These are phyloP conservation scores for Knipowitschia caucasica DNA, from an alignment of 2,797 vertebrate genomes.

Conservation along the genomic window DNA sequence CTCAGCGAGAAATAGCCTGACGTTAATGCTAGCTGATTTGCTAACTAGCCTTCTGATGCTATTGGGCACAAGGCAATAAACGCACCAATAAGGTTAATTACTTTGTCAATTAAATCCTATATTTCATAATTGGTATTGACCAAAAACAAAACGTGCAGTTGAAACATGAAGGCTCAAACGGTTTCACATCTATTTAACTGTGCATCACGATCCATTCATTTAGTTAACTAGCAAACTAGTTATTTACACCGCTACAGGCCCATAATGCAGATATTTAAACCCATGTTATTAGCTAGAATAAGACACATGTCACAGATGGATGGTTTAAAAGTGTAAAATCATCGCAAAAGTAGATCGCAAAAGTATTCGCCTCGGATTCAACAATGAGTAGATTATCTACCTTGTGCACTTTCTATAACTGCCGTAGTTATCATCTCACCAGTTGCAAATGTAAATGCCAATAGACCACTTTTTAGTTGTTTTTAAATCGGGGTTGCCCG, in stretches of 20 bases:
- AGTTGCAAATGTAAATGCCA: slow-evolving; percentile 57
- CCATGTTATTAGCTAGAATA: slow-evolving; percentile 42
- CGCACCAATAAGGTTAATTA: slow-evolving; percentile 31
- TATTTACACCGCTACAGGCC: slow-evolving; percentile 27
- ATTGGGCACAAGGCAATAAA: slow-evolving; percentile 23
- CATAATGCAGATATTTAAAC: slow-evolving; percentile 24
- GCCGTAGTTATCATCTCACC: slow-evolving; percentile 18
- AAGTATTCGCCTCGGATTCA: neutral
- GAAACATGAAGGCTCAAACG: neutral
- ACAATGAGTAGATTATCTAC: slow-evolving; percentile 29
- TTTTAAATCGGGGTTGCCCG: neutral
- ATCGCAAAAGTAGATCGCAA: neutral
- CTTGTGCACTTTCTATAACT: slow-evolving; percentile 26
- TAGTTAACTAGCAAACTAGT: too few relatives aligned
- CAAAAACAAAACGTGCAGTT: neutral
- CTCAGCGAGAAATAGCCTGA: slow-evolving; percentile 51
- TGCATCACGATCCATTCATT: neutral
- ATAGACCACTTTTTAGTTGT: slow-evolving; percentile 6
- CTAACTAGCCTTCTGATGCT: slow-evolving; percentile 68
- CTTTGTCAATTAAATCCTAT: slow-evolving; percentile 24
- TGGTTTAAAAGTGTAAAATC: neutral
- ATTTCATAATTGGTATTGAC: neutral
- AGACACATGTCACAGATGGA: neutral
- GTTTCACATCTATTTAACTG: neutral
- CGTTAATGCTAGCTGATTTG: slow-evolving; percentile 42